Conservation (phyloP, 1,140 invertebrate genomes). For the Lucilia cuprina region DNA sequence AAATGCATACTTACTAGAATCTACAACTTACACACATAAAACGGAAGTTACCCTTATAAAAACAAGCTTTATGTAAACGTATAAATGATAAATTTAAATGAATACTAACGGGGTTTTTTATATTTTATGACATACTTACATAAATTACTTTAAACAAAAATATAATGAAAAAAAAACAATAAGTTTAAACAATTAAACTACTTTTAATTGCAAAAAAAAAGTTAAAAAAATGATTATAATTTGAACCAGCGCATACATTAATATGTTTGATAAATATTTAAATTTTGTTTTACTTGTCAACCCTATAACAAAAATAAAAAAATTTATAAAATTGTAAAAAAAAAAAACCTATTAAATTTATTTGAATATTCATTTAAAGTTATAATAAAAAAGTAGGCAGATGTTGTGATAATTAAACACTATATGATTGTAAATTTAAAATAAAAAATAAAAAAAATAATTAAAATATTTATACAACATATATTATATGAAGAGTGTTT, state of each 20-base stretch:
- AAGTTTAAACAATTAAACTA: neutral
- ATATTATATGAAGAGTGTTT: too few species aligned
- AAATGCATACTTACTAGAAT: neutral
- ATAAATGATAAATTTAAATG: neutral
- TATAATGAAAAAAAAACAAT: neutral
- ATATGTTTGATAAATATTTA: neutral
- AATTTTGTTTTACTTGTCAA: neutral
- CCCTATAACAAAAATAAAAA: neutral
- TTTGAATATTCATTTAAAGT: neutral
- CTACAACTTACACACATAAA: neutral
- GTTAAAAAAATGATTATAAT: neutral
- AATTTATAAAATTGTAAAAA: neutral
- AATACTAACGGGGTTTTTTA: neutral
- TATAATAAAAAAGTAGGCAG: neutral
- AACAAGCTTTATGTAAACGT: neutral
- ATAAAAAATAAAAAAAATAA: neutral
- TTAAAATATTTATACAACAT: too few species aligned
- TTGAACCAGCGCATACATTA: neutral
- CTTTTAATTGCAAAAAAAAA: constrained; percentile 3
- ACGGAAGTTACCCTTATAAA: neutral
- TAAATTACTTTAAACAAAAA: neutral
- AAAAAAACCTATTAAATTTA: neutral
- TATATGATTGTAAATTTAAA: neutral
- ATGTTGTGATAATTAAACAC: constrained; percentile 12
- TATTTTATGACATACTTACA: neutral